phyloP scores from a whole-genome alignment of 23 tunicate genomes.

The Botrylloides violaceus region DNA sequence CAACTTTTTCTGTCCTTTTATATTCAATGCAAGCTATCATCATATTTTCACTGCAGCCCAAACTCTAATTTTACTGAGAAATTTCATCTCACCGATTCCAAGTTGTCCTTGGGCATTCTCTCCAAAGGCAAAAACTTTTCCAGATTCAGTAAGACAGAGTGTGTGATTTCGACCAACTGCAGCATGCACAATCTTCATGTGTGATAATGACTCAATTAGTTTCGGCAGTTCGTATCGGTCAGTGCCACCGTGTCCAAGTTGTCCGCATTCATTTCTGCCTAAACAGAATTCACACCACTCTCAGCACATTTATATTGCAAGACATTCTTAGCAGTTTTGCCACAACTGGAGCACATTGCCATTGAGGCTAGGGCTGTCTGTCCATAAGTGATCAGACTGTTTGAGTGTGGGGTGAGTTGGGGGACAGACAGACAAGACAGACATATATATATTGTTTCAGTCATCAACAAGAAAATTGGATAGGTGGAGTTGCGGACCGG shows the following conservation, averaged over 20 bases:
- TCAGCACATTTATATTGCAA: neutral
- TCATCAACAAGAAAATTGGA: no score
- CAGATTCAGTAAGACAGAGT: conserved; percentile 66
- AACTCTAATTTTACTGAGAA: no score
- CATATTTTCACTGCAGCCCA: neutral
- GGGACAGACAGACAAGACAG: no score
- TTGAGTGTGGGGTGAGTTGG: no score
- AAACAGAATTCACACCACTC: no score
- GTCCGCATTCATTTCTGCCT: conserved; percentile 88
- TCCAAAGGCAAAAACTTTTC: conserved; percentile 76
- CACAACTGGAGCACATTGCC: no score
- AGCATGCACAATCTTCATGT: conserved; percentile 54
- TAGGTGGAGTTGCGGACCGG: no score
- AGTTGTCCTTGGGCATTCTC: conserved; percentile 86
- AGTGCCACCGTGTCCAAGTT: conserved; percentile 89
- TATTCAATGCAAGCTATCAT: no score
- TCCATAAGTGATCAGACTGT: no score
- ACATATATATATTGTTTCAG: no score
- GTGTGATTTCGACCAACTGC: conserved; percentile 78
- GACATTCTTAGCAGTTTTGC: neutral
- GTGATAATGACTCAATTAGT: conserved; percentile 50
- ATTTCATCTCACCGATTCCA: conserved; percentile 67
- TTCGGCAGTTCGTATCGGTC: conserved; percentile 72
- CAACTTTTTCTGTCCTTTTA: no score
- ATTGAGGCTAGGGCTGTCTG: no score